A percentile compares a stretch with the other conserved stretches of the same genome.
phyloP scores from a whole-genome alignment of 2,797 vertebrate genomes.

The Phaenicophaeus curvirostris region DNA sequence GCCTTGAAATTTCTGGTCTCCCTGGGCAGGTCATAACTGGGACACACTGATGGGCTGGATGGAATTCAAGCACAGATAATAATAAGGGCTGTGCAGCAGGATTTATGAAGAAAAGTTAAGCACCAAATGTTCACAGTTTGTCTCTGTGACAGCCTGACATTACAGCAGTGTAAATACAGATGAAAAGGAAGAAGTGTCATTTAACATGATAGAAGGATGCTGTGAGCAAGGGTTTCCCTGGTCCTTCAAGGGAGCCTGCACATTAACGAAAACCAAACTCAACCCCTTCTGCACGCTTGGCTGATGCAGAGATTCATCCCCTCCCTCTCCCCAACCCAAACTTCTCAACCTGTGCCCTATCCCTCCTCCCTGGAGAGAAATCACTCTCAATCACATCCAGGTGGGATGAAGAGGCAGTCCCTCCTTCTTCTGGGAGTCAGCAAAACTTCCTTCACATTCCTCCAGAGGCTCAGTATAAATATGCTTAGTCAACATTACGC shows the following conservation, averaged over 20 bases:
- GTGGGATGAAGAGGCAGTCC: not conserved
- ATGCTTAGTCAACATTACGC: not conserved
- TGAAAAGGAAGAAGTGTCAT: slow-evolving; percentile 22
- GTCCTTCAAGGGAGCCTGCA: not conserved
- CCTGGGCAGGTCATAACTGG: not conserved
- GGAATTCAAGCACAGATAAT: slow-evolving; percentile 10
- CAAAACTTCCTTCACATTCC: too few relatives aligned
- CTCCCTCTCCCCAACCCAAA: not conserved
- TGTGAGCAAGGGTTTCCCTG: not conserved
- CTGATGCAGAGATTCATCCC: not conserved
- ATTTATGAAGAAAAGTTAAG: slow-evolving; percentile 60
- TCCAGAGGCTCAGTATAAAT: not conserved
- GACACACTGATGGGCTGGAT: not conserved
- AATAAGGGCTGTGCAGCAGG: slow-evolving; percentile 6
- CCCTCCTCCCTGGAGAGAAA: not conserved
- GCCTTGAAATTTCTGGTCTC: not conserved
- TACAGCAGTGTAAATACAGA: slow-evolving; percentile 51
- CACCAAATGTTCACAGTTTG: slow-evolving; percentile 29
- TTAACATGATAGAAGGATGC: slow-evolving; percentile 14
- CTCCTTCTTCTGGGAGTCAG: not conserved
- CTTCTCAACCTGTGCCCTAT: not conserved
- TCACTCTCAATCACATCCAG: not conserved
- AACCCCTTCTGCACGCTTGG: not conserved
- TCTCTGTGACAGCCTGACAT: slow-evolving; percentile 39
- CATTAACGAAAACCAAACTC: not conserved